Evolutionary conservation across 35 echinoderm and acorn worm species (phyloP).

Genomic region (Lytechinus variegatus): DNA sequence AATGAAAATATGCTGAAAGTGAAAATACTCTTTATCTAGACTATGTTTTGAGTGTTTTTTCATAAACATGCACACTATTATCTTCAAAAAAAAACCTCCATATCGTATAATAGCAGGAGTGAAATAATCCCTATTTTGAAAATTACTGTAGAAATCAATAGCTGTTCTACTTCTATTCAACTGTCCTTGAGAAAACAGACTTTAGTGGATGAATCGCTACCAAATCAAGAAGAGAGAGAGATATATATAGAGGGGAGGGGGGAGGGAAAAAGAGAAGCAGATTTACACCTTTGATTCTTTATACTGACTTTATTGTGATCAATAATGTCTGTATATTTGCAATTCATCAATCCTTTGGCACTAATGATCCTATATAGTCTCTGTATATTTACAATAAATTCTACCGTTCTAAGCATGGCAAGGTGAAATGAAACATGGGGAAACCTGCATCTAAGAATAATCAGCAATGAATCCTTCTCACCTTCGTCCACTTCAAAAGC

Average conservation of each 20-base stretch:
- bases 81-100: too few species aligned
- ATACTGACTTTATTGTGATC: constrained; percentile 1
- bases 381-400: not conserved
- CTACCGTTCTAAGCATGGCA: not conserved
- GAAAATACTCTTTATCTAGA: too few species aligned
- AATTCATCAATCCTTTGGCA: not conserved
- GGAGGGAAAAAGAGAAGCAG: not conserved
- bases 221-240: not conserved
- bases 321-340: constrained; percentile 20
- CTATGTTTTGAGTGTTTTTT: too few species aligned
- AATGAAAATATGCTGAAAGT: too few species aligned
- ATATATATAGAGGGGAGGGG: too few species aligned
- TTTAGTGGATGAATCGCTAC: not conserved
- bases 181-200: not conserved
- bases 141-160: not conserved
- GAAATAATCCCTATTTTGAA: not conserved
- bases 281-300: not conserved
- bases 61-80: too few species aligned
- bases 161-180: not conserved
- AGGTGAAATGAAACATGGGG: not conserved
- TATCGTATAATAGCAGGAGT: not conserved
- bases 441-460: not conserved
- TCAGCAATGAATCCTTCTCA: not conserved
- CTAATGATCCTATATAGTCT: not conserved
- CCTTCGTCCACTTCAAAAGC: not conserved